These are phyloP conservation scores for honey bee (Apis mellifera) DNA, from an alignment of 1,140 invertebrate genomes.

Conservation along the genomic window Amel_HAv3.1 CM009941.2:12632501-12633000, in stretches of 20 bases:
- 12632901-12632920: background rate
- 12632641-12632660: slow-evolving; percentile 2
- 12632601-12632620: background rate
- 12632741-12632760: slow-evolving; percentile 72
- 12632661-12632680: slow-evolving; percentile 10
- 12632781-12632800: background rate
- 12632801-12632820: background rate
- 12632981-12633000: slow-evolving; percentile 41
- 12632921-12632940: slow-evolving; percentile 53
- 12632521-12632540: background rate
- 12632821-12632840: background rate
- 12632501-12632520: no score
- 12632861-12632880: no score
- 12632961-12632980: slow-evolving; percentile 56
- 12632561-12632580: slow-evolving; percentile 19
- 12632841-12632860: no score
- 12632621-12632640: slow-evolving; percentile 10
- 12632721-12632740: slow-evolving; percentile 66
- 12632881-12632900: background rate
- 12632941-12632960: slow-evolving; percentile 54
- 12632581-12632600: background rate
- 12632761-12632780: slow-evolving; percentile 69
- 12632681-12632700: slow-evolving; percentile 56
- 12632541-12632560: background rate
- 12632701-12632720: slow-evolving; percentile 66